These are phyloP conservation scores for Macrocentrus cingulum DNA, from an alignment of 1,140 invertebrate species.

Conservation along the genomic window DNA sequence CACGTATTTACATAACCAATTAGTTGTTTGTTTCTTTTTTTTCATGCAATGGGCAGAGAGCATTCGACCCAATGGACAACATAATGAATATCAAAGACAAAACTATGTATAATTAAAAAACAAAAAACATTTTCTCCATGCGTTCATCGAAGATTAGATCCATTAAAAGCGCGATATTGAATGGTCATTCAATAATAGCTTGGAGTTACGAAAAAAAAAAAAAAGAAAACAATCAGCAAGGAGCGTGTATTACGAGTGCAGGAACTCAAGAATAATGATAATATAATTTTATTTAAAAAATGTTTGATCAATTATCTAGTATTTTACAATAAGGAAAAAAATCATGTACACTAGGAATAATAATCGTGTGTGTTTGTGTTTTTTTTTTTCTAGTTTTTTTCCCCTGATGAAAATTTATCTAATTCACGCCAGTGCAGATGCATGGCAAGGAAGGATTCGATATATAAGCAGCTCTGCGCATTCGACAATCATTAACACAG, in stretches of 20 bases:
- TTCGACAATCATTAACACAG: constrained; percentile 16
- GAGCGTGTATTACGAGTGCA: constrained; percentile 23
- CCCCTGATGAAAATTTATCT: constrained; percentile 27
- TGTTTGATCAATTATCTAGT: constrained; percentile 38
- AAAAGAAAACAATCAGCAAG: constrained; percentile 25
- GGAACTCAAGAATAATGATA: constrained; percentile 29
- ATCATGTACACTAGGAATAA: constrained; percentile 45
- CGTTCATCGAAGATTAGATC: constrained; percentile 17
- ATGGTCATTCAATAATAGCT: constrained; percentile 12
- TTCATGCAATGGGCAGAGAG: constrained; percentile 45
- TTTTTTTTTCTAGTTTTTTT: constrained; percentile 26
- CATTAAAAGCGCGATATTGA: no score
- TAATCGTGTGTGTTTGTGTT: no score
- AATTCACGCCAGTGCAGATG: constrained; percentile 24
- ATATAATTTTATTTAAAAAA: constrained; percentile 34
- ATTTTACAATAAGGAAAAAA: constrained; percentile 51
- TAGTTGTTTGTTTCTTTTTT: no score
- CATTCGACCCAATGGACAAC: constrained; percentile 43
- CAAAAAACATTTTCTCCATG: constrained; percentile 37
- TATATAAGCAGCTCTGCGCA: constrained; percentile 20
- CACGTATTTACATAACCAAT: constrained; percentile 41
- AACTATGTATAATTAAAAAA: neutral
- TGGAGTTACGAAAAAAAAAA: constrained; percentile 31
- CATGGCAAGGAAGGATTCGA: constrained; percentile 29
- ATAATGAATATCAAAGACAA: constrained; percentile 19